Base-by-base conservation (phyloP, 1,140 invertebrate genomes). In the Leptinotarsa texana region DNA sequence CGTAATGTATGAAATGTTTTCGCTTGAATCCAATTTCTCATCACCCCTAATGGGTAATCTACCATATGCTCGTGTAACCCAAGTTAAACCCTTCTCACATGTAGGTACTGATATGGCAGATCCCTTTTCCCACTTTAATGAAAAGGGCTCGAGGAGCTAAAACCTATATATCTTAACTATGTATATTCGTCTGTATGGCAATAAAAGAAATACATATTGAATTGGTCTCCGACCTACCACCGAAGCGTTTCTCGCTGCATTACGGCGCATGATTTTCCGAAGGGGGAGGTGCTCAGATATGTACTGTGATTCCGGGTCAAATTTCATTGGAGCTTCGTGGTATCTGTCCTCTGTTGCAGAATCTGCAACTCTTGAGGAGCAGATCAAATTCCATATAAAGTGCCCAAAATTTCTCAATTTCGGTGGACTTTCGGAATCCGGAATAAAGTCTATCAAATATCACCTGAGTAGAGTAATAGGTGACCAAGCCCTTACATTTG, bases 231-330 rank as follows among this genome's bases (percentile, higher is more conserved):
- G 74, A 75, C 49, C 51, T 75, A 6, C 70, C 13, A 67, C 42
- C 8, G 71, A 73, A n/a, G 8, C 63, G n/a, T 76, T 51, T 57
- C 17, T 76, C n/a, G 72, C 27, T 13, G 65, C 79, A 13, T 79
- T 86, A 3, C 47, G 69, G 18, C 63, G 82, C 62, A 86, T 86
- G 68, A 79, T 78, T 21, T 13, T 77, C 48, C 57, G 49, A 15
- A 51, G 49, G n/a, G 49, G 13, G 4, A 51, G 49, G 4, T 51
- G 49, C 13, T 51, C 1, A 51, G 49, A 51, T 1, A 15, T n/a
- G 17, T 8, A 51, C 13, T 75, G n/a, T 27, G 5, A 27, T 27
- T 27, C 27, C 5, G 5, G 27, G 5, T 27, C 5, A 6, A 27
- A 27, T 27, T 27, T 27, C 1, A 27, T 27, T 27, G 27, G 27